phyloP scores from a whole-genome alignment of 2,797 vertebrate species.

The Lemur catta region DNA sequence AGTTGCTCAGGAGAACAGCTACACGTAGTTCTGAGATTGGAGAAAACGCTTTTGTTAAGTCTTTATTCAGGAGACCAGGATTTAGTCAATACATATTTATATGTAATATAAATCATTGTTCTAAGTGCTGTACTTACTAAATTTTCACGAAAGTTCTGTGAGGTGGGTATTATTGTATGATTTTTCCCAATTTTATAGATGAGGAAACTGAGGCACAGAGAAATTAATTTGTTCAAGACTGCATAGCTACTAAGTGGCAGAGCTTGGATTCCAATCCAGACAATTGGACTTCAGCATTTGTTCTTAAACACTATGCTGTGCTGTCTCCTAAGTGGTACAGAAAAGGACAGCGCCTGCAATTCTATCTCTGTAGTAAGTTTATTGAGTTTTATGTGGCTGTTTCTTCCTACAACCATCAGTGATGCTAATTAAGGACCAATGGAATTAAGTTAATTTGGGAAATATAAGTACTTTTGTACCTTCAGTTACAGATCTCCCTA shows the following conservation, averaged over 20 bases:
- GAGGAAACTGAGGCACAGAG: neutral
- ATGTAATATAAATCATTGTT: neutral
- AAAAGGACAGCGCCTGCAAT: neutral
- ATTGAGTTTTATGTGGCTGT: neutral
- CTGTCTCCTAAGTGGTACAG: neutral
- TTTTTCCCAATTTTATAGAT: neutral
- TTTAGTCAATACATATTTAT: neutral
- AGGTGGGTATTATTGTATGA: neutral
- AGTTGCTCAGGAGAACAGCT: neutral
- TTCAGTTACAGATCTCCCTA: neutral
- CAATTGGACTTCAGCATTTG: neutral
- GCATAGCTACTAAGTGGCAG: neutral
- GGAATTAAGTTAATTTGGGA: neutral
- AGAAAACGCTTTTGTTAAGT: neutral
- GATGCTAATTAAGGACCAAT: neutral
- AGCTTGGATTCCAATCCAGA: neutral
- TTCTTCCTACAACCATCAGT: neutral
- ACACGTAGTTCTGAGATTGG: neutral
- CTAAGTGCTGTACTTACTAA: neutral
- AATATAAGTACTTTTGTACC: neutral
- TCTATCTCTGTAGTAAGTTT: neutral
- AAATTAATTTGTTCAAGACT: neutral
- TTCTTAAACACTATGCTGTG: neutral
- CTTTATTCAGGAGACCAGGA: neutral
- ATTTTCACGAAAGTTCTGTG: neutral